Evolutionary conservation across 2,797 vertebrate genomes (phyloP).

Genomic region (Rhinatrema bivittatum): DNA sequence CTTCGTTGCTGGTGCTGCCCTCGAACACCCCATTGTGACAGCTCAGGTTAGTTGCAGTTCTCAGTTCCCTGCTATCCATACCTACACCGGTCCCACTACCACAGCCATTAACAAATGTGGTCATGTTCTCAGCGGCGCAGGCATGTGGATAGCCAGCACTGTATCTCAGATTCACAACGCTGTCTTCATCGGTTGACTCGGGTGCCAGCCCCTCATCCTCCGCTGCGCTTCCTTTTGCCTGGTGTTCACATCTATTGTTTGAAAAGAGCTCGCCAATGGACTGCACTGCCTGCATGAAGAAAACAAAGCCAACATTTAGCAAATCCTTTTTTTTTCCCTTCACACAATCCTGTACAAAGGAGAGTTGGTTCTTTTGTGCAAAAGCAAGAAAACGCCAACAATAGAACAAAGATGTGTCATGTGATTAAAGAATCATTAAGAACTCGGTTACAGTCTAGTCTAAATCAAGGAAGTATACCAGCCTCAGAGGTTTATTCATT

Average conservation of each 20-base stretch:
- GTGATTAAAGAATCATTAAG: background rate
- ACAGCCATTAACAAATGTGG: constrained; percentile 46
- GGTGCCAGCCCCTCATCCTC: constrained; percentile 14
- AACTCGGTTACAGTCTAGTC: background rate
- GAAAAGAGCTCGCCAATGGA: constrained; percentile 50
- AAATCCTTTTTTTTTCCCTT: background rate
- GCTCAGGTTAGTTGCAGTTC: constrained; percentile 20
- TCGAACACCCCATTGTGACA: constrained; percentile 33
- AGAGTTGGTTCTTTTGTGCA: background rate
- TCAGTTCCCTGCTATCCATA: constrained; percentile 37
- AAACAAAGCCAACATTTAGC: constrained; percentile 34
- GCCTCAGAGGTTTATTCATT: no score
- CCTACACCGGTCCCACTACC: constrained; percentile 28
- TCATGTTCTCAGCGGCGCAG: constrained; percentile 42
- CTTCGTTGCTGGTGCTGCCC: constrained; percentile 2
- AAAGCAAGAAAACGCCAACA: background rate
- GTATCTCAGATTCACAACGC: constrained; percentile 41
- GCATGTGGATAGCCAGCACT: constrained; percentile 23
- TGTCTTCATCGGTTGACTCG: constrained; percentile 30
- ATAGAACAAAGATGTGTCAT: background rate
- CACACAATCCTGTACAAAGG: background rate
- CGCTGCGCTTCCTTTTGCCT: constrained; percentile 5
- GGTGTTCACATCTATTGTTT: constrained; percentile 26
- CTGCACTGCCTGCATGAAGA: constrained; percentile 55
- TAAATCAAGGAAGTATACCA: background rate